Conservation (phyloP, 1,140 invertebrate species). For the Euura lappo region DNA sequence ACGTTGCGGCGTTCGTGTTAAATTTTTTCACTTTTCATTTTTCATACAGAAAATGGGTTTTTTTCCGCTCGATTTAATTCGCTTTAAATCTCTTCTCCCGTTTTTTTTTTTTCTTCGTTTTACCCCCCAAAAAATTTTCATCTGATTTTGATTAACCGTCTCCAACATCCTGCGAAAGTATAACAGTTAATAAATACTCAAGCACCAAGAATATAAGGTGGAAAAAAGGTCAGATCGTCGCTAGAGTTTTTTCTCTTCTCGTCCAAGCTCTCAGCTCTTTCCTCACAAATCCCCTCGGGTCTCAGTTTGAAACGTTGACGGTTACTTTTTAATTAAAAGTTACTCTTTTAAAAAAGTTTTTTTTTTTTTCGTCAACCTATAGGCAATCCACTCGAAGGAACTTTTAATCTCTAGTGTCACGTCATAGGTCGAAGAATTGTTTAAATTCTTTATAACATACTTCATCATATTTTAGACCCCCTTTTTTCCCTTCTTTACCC, state of each 20-base stretch:
- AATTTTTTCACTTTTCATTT: background rate
- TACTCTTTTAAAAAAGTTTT: constrained; percentile 22
- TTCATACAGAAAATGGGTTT: background rate
- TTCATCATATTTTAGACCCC: background rate
- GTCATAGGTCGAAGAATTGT: no score
- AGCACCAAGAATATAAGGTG: background rate
- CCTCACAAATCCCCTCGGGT: background rate
- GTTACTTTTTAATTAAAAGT: constrained; percentile 60
- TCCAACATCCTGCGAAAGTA: background rate
- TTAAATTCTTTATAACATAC: no score
- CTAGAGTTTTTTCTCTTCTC: background rate
- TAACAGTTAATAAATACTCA: constrained; percentile 2
- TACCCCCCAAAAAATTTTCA: background rate
- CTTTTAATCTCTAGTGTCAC: no score
- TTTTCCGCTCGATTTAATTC: background rate
- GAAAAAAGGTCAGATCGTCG: background rate
- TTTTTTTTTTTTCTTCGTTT: background rate
- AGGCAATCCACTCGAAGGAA: no score
- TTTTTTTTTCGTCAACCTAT: no score
- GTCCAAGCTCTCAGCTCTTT: background rate
- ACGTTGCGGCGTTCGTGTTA: background rate
- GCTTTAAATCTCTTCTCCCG: background rate
- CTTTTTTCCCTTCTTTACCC: background rate
- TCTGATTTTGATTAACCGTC: background rate
- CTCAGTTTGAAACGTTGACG: constrained; percentile 24